Conservation (phyloP, 2,113 vertebrate genomes). For the Cettia cetti region DNA sequence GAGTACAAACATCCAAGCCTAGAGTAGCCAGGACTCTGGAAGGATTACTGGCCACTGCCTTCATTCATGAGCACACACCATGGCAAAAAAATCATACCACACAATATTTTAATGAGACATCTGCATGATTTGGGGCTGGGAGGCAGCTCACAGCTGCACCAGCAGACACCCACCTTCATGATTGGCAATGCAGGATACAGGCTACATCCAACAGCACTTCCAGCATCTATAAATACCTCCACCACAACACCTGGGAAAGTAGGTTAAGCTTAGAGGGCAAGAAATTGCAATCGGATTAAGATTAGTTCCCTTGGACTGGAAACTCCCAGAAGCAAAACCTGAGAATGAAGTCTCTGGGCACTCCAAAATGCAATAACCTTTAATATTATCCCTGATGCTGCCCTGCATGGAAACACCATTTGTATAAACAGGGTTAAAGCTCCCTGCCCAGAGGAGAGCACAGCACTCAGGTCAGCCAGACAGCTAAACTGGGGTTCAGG, state of each 20-base stretch:
- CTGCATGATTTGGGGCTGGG: too few relatives aligned
- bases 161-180: not conserved
- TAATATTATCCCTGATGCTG: not conserved
- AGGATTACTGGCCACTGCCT: not conserved
- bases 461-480: fast-evolving
- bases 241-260: not conserved
- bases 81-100: not conserved
- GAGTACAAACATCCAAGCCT: not conserved
- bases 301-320: not conserved
- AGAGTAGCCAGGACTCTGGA: not conserved
- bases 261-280: not conserved
- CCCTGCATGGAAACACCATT: not conserved
- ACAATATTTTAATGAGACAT: not conserved
- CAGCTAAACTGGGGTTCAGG: not conserved
- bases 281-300: not conserved
- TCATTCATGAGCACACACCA: not conserved
- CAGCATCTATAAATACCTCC: not conserved
- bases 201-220: not conserved
- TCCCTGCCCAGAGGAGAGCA: not conserved
- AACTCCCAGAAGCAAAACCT: not conserved
- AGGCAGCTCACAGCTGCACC: not conserved
- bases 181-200: not conserved
- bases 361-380: not conserved
- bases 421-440: not conserved
- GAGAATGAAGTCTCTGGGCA: not conserved